Conservation (phyloP, 2,888 invertebrate genomes). For the Drosophila meridiana region DNA sequence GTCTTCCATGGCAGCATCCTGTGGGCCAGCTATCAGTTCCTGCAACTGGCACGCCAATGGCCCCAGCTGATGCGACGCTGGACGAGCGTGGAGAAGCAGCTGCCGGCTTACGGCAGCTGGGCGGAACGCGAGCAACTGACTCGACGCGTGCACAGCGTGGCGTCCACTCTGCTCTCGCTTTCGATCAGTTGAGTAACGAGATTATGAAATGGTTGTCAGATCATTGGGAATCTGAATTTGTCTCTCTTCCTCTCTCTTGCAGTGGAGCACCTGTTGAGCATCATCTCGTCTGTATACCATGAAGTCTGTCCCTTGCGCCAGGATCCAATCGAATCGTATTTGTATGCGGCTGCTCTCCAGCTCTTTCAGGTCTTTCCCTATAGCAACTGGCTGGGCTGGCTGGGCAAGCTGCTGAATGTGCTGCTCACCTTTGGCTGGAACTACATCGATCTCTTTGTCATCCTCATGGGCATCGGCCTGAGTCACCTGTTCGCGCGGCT, state of each 20-base stretch:
- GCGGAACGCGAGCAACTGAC: conserved; percentile 64
- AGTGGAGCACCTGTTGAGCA: conserved; percentile 84
- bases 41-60: conserved; percentile 83
- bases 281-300: conserved; percentile 78
- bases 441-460: conserved; percentile 90
- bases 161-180: conserved; percentile 70
- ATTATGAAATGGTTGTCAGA: too few species aligned
- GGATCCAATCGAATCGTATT: conserved; percentile 82
- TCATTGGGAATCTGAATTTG: background rate
- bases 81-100: conserved; percentile 74
- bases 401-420: conserved; percentile 86
- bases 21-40: conserved; percentile 82
- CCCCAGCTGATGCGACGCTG: conserved; percentile 81
- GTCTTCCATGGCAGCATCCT: conserved; percentile 81
- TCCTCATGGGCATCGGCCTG: conserved; percentile 89
- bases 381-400: conserved; percentile 76
- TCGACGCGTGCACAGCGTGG: conserved; percentile 64
- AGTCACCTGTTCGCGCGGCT: conserved; percentile 88
- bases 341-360: conserved; percentile 63
- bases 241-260: conserved; percentile 1
- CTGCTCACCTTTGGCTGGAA: conserved; percentile 90
- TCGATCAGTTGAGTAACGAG: conserved; percentile 73
- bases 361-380: conserved; percentile 78
- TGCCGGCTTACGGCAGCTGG: conserved; percentile 63
- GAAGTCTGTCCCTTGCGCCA: conserved; percentile 74